Evolutionary conservation across 2,113 vertebrate species (phyloP), one percentile per base, ranked within the genome.

Genomic region (Myotis lucifugus): DNA sequence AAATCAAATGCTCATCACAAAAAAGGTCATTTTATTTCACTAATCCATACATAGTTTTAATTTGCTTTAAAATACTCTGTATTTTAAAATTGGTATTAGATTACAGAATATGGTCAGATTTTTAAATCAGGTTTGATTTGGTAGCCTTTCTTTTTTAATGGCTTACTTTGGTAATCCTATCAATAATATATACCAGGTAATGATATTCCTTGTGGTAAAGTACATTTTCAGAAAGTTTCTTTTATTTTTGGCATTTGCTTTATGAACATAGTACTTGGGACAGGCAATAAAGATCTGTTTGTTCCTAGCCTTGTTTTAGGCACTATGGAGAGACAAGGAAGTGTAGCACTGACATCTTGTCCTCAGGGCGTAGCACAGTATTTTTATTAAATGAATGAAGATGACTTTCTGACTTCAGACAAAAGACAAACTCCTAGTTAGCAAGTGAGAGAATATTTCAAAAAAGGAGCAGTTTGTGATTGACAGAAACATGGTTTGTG

Each of bases 221-320:
- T 73, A 54, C 8, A 32, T 81, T 88, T 77, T 82, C 21, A 89
- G 61, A 70, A 83, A 50, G 54, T 73, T 88, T 67, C 1, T 82
- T 91, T 70, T 34, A 32, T 48, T 81, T 92, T 94, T 64, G 56
- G 18, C 23, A 40, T 92, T 94, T 91, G n/a, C 46, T 88, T 66
- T 90, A 10, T 85, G 54, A 50, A 27, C 23, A 84, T 95, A 74
- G 23, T 89, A 56, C 37, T 91, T n/a, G 50, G 25, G 13, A 3
- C 6, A 56, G 66, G 15, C 25, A 69, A 0, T 67, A 54, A 14
- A 27, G 50, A 2, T 78, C 72, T 85, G 0, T 89, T 93, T 32
- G 5, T 23, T 29, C 10, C 67, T 48, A 2, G 1, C 88, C 17
- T 48, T 37, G 50, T 79, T 1, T 14, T 66, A 73, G 27, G 52